Conservation (phyloP, 2,113 vertebrate species). For the Peromyscus polionotus region DNA sequence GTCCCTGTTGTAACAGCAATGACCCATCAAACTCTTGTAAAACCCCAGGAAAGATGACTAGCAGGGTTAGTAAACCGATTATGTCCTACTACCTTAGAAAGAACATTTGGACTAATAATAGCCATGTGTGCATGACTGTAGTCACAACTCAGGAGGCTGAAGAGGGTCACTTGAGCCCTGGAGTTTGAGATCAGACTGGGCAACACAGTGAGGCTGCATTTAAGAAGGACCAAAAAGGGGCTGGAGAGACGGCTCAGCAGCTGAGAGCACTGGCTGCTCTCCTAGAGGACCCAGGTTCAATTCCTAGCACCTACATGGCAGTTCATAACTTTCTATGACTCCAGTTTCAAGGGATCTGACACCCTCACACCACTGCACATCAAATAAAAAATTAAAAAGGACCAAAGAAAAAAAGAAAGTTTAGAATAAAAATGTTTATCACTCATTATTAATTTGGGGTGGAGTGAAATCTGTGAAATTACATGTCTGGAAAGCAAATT, state of each 20-base stretch:
- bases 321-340: neutral
- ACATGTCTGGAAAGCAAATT: conserved; percentile 52
- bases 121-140: neutral
- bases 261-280: neutral
- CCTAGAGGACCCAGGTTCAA: neutral
- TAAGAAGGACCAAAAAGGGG: neutral
- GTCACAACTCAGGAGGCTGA: neutral
- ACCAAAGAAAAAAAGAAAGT: neutral
- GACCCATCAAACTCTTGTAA: conserved; percentile 43
- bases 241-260: neutral
- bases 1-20: neutral
- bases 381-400: neutral
- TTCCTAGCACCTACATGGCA: neutral
- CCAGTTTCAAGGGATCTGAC: neutral
- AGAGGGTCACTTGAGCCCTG: neutral
- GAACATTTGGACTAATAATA: conserved; percentile 15
- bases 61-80: neutral
- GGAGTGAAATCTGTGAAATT: conserved; percentile 51
- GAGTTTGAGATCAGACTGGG: neutral
- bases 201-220: neutral
- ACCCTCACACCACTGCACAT: neutral
- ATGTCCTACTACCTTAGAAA: conserved; percentile 50
- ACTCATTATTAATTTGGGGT: conserved; percentile 53
- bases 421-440: conserved; percentile 29
- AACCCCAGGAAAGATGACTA: conserved; percentile 27